Evolutionary conservation across 2,113 vertebrate genomes (phyloP).

Genomic region (Lates calcarifer): DNA sequence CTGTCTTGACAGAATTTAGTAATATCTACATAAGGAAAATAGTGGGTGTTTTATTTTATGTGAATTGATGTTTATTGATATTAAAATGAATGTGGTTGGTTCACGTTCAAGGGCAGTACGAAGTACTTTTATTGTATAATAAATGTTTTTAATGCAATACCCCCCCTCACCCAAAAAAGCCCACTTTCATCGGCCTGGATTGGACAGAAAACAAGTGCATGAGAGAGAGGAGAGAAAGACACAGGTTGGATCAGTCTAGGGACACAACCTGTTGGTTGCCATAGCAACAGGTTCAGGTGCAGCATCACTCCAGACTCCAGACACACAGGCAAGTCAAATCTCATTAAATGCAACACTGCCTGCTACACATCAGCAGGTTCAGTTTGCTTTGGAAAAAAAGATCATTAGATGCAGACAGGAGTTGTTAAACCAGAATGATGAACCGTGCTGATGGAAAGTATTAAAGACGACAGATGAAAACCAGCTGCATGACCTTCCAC

Average conservation of each 20-base stretch:
- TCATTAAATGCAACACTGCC: conserved; percentile 24
- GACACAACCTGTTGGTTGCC: conserved; percentile 52
- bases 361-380: conserved; percentile 11
- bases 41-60: neutral
- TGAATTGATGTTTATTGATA: neutral
- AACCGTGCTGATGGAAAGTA: neutral
- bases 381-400: neutral
- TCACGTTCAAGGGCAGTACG: neutral
- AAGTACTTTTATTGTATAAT: neutral
- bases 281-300: conserved; percentile 63
- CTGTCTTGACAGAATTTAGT: neutral
- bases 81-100: neutral
- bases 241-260: neutral
- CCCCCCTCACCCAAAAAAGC: too few relatives aligned
- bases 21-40: neutral
- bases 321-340: conserved; percentile 31
- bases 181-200: neutral
- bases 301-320: conserved; percentile 35
- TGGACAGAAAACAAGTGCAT: conserved; percentile 1
- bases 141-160: neutral
- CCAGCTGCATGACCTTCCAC: conserved; percentile 9
- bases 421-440: neutral
- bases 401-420: neutral
- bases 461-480: fast-evolving
- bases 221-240: neutral